Evolutionary conservation across 2,888 invertebrate genomes (phyloP), one percentile per base, ranked within the genome.

Genomic region (Mythimna albipuncta): DNA sequence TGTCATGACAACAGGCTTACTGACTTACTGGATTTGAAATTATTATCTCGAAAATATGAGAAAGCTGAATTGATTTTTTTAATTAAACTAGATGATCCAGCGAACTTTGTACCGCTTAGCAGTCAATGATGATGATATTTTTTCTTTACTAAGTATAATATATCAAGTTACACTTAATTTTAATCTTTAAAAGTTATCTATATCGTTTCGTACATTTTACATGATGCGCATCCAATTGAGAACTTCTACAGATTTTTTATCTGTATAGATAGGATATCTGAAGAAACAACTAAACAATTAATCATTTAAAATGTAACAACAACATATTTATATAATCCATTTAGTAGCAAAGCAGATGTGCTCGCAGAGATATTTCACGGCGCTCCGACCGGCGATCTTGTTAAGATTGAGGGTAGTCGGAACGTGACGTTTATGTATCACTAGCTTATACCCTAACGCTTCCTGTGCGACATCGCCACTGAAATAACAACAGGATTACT

Each of bases 361-460:
- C 62, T 55, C 19, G 16, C 6, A n/a, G 57, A 81, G 58, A 79
- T 83, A 73, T 70, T 71, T 73, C 52, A 84, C 69, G 64, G 69
- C 41, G 32, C 66, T 57, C 67, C 57, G 26, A 58, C 35, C 62
- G 63, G 67, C 74, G 82, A 77, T 77, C 85, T 73, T 85, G 77
- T 84, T 82, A 84, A 81, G 84, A 81, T 81, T 81, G 81, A 81
- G 68, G 41, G 26, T 50, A 62, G 67, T 70, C 50, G 67, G 59
- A 75, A 66, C 76, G 68, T 75, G 81, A 81, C 68, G 70, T 54
- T 59, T 84, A 84, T 84, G 57, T 76, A 81, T 84, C 61, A 81
- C 76, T 64, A 57, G 67, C 64, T 66, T 61, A 59, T 55, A 63
- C 21, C 44, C 21, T 35, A 16, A 50, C 61, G 21, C 57, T 44